phyloP scores from a whole-genome alignment of 2,797 vertebrate species.

The Cuculus canorus region DNA sequence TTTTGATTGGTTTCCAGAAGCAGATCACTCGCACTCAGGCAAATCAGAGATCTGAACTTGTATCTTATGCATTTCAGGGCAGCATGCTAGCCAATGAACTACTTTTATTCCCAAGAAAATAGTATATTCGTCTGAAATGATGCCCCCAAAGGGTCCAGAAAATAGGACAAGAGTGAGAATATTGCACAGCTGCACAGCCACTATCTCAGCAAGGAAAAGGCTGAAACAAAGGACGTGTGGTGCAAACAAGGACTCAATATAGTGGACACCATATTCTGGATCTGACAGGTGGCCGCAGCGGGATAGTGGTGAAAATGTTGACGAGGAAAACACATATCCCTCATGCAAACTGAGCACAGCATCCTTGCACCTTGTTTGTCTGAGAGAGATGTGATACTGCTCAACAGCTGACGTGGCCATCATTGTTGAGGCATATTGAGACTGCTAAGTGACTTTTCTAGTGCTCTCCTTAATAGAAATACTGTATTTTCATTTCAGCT shows the following conservation, averaged over 20 bases:
- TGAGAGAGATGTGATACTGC: not conserved
- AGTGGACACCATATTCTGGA: not conserved
- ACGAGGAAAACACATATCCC: too few relatives aligned
- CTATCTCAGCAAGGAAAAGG: not conserved
- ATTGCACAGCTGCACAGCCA: not conserved
- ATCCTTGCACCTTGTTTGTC: conserved; percentile 13
- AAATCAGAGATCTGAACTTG: conserved; percentile 5
- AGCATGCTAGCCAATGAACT: not conserved
- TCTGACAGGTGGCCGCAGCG: conserved; percentile 33
- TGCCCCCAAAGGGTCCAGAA: not conserved
- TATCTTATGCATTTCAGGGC: not conserved
- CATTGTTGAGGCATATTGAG: not conserved
- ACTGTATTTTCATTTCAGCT: not conserved
- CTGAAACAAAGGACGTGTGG: not conserved
- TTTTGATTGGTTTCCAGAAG: conserved; percentile 55
- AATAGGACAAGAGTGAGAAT: not conserved
- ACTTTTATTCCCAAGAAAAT: conserved; percentile 7
- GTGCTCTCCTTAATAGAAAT: not conserved
- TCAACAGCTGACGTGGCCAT: not conserved
- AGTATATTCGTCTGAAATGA: not conserved
- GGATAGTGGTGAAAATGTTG: conserved; percentile 42
- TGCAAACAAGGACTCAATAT: not conserved
- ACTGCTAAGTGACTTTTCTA: conserved; percentile 8
- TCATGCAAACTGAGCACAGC: conserved; percentile 39
- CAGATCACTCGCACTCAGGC: conserved; percentile 14